phyloP scores from a whole-genome alignment of 2,113 vertebrate species.

The Piaya cayana region DNA sequence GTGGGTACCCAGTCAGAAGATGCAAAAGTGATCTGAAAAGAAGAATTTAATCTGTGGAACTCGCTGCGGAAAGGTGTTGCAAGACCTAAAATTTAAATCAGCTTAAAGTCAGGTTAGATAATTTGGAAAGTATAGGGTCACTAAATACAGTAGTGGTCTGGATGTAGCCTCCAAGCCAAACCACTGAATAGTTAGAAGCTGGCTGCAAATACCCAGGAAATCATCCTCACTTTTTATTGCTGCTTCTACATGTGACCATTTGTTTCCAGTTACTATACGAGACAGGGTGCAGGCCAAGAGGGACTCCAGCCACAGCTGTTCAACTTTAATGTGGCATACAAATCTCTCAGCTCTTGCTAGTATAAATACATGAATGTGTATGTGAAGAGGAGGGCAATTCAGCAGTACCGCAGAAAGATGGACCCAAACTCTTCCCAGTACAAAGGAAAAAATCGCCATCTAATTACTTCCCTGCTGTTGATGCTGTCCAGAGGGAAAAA shows the following conservation, averaged over 20 bases:
- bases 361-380: rapidly evolving
- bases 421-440: neutral
- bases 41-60: neutral
- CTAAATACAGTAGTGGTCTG: neutral
- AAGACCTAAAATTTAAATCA: neutral
- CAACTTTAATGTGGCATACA: neutral
- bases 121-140: neutral
- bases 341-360: neutral
- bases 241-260: neutral
- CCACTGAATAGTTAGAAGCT: neutral
- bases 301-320: neutral
- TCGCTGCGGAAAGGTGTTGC: neutral
- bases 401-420: neutral
- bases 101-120: neutral
- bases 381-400: neutral
- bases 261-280: neutral
- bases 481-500: neutral
- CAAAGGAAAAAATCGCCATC: neutral
- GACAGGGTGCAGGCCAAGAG: neutral
- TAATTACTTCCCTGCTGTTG: neutral
- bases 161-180: neutral
- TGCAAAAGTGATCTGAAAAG: neutral
- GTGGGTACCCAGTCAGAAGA: neutral
- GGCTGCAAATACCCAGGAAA: neutral
- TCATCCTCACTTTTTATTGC: neutral